phyloP scores from a whole-genome alignment of 2,113 vertebrate species.

The Corythornis vintsioides region DNA sequence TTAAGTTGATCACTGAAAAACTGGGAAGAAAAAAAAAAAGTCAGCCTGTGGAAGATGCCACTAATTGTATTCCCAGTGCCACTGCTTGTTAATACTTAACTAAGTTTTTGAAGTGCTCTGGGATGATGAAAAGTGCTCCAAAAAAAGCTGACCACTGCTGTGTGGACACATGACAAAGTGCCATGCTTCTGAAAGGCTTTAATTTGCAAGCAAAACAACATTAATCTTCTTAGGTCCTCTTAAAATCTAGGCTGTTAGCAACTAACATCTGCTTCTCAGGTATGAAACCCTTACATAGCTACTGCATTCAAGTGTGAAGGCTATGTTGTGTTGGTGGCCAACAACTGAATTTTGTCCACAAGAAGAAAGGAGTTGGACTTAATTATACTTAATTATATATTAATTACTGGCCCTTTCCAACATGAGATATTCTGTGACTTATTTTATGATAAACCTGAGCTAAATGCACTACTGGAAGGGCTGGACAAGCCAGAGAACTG shows the following conservation, averaged over 20 bases:
- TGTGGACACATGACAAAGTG: neutral
- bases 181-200: neutral
- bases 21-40: accelerated
- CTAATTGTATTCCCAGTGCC: neutral
- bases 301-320: neutral
- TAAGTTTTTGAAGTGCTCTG: constrained; percentile 1
- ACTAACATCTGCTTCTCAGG: neutral
- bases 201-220: neutral
- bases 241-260: neutral
- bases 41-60: neutral
- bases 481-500: neutral
- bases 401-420: neutral
- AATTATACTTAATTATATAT: neutral
- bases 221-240: neutral
- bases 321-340: neutral
- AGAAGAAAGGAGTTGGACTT: neutral
- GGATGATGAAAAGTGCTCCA: neutral
- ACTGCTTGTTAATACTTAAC: constrained; percentile 28
- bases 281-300: neutral
- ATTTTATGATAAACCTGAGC: neutral
- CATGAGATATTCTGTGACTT: neutral
- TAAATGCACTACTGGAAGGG: neutral
- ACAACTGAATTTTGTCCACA: neutral
- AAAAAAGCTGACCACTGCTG: neutral
- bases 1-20: neutral